A percentile compares a stretch with the other conserved stretches of the same genome.
These are phyloP conservation scores for Cheilosia pagana DNA, from an alignment of 2,888 invertebrate genomes.

Conservation along the genomic window DNA sequence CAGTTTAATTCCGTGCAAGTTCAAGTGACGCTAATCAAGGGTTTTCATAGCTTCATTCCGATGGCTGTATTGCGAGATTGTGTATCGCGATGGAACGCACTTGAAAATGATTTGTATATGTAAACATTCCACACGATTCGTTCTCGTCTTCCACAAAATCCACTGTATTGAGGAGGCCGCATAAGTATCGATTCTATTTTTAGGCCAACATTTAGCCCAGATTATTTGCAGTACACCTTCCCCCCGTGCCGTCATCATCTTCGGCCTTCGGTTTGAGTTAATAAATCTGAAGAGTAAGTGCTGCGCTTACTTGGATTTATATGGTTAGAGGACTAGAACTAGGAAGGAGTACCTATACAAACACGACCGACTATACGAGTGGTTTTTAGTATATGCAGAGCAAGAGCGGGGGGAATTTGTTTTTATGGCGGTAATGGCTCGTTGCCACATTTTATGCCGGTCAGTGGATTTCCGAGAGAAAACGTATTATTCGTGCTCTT, in stretches of 20 bases:
- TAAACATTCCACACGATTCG: conserved; percentile 42
- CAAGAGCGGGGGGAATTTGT: conserved; percentile 12
- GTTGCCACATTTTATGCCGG: conserved; percentile 60
- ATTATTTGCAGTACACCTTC: conserved; percentile 62
- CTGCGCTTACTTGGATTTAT: conserved; percentile 13
- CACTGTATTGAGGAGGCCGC: background rate
- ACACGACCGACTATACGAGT: background rate
- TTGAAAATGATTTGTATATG: conserved; percentile 31
- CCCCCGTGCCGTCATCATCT: background rate
- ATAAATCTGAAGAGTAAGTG: conserved; percentile 47
- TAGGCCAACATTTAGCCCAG: conserved; percentile 59
- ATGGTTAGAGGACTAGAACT: conserved; percentile 14
- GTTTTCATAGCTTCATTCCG: background rate
- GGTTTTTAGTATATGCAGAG: conserved; percentile 19
- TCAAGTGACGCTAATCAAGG: conserved; percentile 14
- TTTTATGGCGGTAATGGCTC: conserved; percentile 59
- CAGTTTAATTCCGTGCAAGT: background rate
- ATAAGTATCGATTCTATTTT: conserved; percentile 57
- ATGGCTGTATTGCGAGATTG: background rate
- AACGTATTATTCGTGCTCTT: conserved; percentile 49
- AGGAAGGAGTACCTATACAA: background rate
- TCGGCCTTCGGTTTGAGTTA: conserved; percentile 6
- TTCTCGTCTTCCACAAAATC: no score
- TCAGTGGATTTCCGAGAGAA: conserved; percentile 56
- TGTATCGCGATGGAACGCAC: conserved; percentile 16